Conservation (phyloP, 2,113 vertebrate species). For the Himantopus leucocephalus region DNA sequence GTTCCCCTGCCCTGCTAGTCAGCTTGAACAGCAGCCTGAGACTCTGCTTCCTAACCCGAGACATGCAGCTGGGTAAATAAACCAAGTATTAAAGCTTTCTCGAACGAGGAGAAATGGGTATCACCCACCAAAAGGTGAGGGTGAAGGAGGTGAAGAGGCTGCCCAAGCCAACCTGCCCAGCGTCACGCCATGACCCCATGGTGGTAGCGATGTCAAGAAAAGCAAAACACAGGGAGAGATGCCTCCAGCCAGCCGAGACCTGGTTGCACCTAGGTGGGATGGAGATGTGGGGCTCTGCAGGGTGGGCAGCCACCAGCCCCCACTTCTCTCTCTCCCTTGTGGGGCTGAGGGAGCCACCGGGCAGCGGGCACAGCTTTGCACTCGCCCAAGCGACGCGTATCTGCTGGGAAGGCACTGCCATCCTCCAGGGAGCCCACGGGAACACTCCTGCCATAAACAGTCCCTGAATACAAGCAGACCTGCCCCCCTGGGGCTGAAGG, state of each 20-base stretch:
- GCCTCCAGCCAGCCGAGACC: background rate
- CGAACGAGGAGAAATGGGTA: background rate
- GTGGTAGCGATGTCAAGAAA: background rate
- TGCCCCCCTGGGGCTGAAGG: background rate
- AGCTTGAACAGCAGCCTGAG: background rate
- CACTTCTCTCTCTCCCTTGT: background rate
- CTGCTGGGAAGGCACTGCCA: background rate
- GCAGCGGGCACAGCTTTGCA: background rate
- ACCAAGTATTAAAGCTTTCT: background rate
- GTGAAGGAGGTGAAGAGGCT: background rate
- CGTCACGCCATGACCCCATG: rapidly evolving
- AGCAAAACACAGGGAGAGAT: background rate
- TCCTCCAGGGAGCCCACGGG: background rate
- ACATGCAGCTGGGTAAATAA: background rate
- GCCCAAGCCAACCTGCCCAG: background rate
- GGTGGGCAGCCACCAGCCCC: background rate
- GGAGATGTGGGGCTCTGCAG: background rate
- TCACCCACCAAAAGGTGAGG: background rate
- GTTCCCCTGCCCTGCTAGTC: background rate
- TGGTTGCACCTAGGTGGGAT: background rate
- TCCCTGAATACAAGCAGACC: background rate
- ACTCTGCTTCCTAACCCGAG: background rate
- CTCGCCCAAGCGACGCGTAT: rapidly evolving
- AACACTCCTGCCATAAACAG: background rate
- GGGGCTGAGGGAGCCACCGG: rapidly evolving